phyloP scores from a whole-genome alignment of 2,888 invertebrate species.

The Trichacis sp. region DNA sequence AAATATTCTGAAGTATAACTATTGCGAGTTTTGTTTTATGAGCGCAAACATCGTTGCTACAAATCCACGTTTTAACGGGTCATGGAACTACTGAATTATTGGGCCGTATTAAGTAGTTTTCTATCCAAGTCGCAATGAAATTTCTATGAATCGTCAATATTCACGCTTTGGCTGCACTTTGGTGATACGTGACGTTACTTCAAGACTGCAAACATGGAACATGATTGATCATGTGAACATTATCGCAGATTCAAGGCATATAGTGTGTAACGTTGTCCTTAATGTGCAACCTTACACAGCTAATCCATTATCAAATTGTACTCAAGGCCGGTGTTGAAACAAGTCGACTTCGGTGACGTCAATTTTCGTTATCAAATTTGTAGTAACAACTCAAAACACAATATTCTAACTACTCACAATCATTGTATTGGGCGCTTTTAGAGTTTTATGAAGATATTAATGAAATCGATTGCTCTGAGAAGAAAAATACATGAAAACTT shows the following conservation, averaged over 20 bases:
- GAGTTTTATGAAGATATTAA: no score
- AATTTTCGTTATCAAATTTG: neutral
- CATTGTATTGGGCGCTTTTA: no score
- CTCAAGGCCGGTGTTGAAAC: conserved; percentile 51
- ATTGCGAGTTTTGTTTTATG: no score
- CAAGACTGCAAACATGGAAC: conserved; percentile 46
- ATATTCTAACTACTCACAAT: no score
- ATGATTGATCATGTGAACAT: conserved; percentile 62
- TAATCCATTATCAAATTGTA: conserved; percentile 65
- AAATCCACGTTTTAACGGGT: neutral
- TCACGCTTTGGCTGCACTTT: conserved; percentile 25
- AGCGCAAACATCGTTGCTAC: neutral
- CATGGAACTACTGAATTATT: neutral
- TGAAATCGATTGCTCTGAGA: no score
- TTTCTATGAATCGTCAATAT: conserved; percentile 30
- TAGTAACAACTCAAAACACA: no score
- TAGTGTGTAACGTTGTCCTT: conserved; percentile 43
- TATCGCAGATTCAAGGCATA: conserved; percentile 56
- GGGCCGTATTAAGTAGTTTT: neutral
- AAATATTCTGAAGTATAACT: no score
- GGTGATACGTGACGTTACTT: conserved; percentile 35
- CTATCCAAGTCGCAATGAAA: conserved; percentile 2
- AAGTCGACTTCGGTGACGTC: conserved; percentile 5
- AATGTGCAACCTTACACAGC: conserved; percentile 56
- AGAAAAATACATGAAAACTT: no score